Percentiles rank a stretch among this genome's conserved stretches.
phyloP scores from a whole-genome alignment of 2,113 vertebrate species.

The Indicator indicator region DNA sequence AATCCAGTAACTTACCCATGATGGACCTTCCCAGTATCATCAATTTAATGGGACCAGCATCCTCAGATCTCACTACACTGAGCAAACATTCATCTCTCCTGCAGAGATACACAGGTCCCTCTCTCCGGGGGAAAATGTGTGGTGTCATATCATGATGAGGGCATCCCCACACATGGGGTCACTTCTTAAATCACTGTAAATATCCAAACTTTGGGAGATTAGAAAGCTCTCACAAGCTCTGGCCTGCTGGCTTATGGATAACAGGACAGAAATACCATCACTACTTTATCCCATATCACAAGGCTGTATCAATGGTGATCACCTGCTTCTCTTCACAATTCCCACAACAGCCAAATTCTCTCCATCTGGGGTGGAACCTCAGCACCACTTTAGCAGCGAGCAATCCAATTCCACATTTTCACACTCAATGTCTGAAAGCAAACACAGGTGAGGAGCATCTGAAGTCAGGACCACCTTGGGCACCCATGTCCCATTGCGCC shows the following conservation, averaged over 20 bases:
- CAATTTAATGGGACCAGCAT: not conserved
- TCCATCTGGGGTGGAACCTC: not conserved
- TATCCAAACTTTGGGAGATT: not conserved
- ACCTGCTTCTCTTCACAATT: not conserved
- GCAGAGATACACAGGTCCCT: fast-evolving
- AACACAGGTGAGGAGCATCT: not conserved
- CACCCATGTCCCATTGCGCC: fast-evolving
- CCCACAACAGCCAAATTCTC: not conserved
- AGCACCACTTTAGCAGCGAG: not conserved
- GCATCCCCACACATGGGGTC: not conserved
- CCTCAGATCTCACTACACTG: not conserved
- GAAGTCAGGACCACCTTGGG: not conserved
- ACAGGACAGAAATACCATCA: not conserved
- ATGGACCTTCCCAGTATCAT: not conserved
- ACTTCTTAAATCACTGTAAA: not conserved
- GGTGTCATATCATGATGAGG: fast-evolving
- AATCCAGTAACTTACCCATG: not conserved
- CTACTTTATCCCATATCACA: not conserved
- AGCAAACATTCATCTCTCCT: not conserved
- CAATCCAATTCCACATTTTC: not conserved
- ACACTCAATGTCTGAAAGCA: not conserved
- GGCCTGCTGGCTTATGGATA: not conserved
- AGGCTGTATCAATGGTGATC: not conserved
- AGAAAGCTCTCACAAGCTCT: not conserved
- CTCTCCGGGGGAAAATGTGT: not conserved